Base-by-base conservation (phyloP, 2,888 invertebrate genomes). In the Brachypterus glaber region DNA sequence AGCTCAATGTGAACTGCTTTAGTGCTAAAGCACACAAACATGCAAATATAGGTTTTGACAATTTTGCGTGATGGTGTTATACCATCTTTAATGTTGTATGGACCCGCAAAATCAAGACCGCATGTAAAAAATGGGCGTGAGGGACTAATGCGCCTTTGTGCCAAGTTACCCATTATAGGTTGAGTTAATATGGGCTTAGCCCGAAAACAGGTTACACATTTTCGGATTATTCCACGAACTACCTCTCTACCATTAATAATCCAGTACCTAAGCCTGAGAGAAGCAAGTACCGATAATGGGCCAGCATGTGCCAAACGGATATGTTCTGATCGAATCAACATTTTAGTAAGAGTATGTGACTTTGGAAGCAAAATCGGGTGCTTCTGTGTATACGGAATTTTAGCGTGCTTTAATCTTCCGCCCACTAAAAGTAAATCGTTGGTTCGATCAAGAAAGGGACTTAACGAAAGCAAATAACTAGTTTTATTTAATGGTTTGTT, bases 91-190 rank as follows among this genome's bases (percentile, higher is more conserved):
- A 49, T 15, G 1, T 41, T 13, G 26, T 40, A 41, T 1, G 44
- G 46, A 16, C 46, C 49, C 16, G 38, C 45, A 29, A 36, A 50
- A 17, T 50, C 52, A 3, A 52, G 37, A 11, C 48, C 50, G 3
- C 36, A 35, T 21, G 29, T 45, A 21, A 34, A 15, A 26, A 50
- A 48, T 3, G 48, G 42, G 17, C 45, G 16, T 12, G 40, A 12
- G 13, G 29, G 26, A 11, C 15, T n/a, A 9, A 47, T 30, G 18
- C 47, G 17, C 11, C 38, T 33, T 4, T 24, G 17, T 3, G 48
- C 46, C 18, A 46, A 27, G 12, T 44, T 25, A 8, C 30, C 44
- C 44, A 44, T 46, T 37, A 32, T 37, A 24, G 39, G 40, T 18
- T 47, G 18, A 26, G 30, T 17, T 4, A 32, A 13, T 33, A 15